These are phyloP conservation scores for Tachina grossa DNA, from an alignment of 2,888 invertebrate species.

Conservation along the genomic window DNA sequence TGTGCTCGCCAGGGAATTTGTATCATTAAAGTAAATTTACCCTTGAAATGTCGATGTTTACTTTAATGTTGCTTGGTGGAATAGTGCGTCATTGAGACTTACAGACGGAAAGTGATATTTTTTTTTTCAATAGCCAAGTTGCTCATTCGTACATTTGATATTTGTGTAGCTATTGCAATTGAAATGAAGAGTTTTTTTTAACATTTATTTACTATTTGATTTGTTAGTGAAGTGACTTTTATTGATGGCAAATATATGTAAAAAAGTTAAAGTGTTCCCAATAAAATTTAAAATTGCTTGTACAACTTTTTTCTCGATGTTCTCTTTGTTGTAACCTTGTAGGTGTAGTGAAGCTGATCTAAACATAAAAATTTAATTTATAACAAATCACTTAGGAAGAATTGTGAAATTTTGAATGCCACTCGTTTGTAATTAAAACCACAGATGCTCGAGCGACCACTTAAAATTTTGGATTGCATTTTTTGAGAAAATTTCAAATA, in stretches of 20 bases:
- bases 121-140: not conserved
- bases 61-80: not conserved
- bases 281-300: too few species aligned
- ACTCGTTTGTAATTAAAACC: too few species aligned
- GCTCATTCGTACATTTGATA: not conserved
- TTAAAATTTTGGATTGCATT: too few species aligned
- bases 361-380: too few species aligned
- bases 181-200: not conserved
- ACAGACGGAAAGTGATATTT: not conserved
- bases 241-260: not conserved
- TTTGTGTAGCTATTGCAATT: not conserved
- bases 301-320: too few species aligned
- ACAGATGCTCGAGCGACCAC: too few species aligned
- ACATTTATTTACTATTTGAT: not conserved
- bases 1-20: conserved; percentile 14
- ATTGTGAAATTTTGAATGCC: too few species aligned
- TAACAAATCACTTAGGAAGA: too few species aligned
- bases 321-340: too few species aligned
- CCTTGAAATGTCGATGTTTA: conserved; percentile 51
- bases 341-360: too few species aligned
- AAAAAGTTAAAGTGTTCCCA: not conserved
- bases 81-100: not conserved
- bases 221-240: not conserved
- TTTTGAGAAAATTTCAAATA: too few species aligned
- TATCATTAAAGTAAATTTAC: conserved; percentile 48